Percentiles rank a stretch among this genome's conserved stretches.
These are phyloP conservation scores for Piprites chloris DNA, from an alignment of 2,113 vertebrate genomes.

Conservation along the genomic window DNA sequence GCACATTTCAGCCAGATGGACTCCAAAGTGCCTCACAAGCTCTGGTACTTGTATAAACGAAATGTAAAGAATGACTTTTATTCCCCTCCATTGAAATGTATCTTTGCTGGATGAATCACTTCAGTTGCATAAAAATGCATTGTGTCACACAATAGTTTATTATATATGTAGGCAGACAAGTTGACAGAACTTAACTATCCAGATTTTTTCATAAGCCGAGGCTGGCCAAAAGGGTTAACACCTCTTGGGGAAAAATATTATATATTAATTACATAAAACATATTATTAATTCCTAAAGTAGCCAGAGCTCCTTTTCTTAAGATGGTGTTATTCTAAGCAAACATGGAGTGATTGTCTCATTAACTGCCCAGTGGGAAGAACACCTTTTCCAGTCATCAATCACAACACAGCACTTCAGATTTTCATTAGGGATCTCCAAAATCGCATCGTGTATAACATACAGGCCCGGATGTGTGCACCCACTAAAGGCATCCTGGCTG, in stretches of 20 bases:
- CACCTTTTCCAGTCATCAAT: not conserved
- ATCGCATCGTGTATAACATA: fast-evolving
- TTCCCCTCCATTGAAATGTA: conserved; percentile 14
- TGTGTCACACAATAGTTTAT: not conserved
- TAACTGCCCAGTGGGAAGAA: not conserved
- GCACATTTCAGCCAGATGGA: conserved; percentile 64
- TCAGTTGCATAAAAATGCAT: not conserved
- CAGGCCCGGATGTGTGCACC: not conserved
- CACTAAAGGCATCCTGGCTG: not conserved
- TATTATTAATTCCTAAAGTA: not conserved
- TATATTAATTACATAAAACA: too few relatives aligned
- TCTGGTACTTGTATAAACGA: conserved; percentile 43
- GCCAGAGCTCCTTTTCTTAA: not conserved
- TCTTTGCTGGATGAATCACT: conserved; percentile 22
- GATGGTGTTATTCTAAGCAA: not conserved
- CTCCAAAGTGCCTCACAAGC: conserved; percentile 49
- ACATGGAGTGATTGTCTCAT: not conserved
- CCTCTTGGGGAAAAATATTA: not conserved
- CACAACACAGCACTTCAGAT: not conserved
- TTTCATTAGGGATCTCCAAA: conserved; percentile 15
- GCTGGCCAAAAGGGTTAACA: not conserved
- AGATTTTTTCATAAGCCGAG: not conserved
- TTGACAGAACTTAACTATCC: not conserved
- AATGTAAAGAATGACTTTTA: conserved; percentile 52
- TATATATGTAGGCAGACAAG: not conserved